Base-by-base conservation (phyloP, 2,797 vertebrate species). In the Halcyon chelicuti region DNA sequence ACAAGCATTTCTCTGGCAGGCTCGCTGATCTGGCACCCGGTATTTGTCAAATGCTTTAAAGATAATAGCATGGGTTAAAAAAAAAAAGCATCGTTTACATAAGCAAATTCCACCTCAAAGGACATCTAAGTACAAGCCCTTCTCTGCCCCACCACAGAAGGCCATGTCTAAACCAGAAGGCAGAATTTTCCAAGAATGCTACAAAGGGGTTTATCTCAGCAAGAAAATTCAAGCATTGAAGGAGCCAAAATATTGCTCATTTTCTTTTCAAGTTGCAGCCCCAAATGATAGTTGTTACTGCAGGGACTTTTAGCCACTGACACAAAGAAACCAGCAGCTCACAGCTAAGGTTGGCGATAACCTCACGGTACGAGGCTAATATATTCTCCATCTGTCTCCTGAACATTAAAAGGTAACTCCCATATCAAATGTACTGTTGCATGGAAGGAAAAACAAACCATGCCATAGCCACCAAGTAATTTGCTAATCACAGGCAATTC, bases 61-160 rank as follows among this genome's bases (percentile, higher is more conserved):
- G 95, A 93, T 94, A 95, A 97, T 67, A 89, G 40, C 35, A 47
- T 13, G 23, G 31, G 29, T 33, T 52, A 12, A 65, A 74, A 88
- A 73, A 51, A 68, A 60, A 57, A 68, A 28, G 14, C 62, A 81
- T 40, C 0, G 1, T 95, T 96, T 88, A 90, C 79, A 91, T 52
- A 81, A 95, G 79, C 79, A 91, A 94, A 94, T 94, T 86, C 82
- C 44, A 84, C 46, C 81, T 65, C 65, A 89, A 66, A 93, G 85
- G 73, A 89, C 66, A 75, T 46, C 39, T 61, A 25, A 76, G 76
- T 22, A 52, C 76, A 58, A 57, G 13, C 33, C n/a, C 57, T 90
- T 70, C 82, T 86, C 54, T 63, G 68, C 40, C 52, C 25, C 62
- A 42, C 26, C 42, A 23, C 65, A 77, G 60, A 87, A 78, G n/a